A percentile compares a stretch with the other conserved stretches of the same genome.
phyloP scores from a whole-genome alignment of 1,140 invertebrate species.

The Euschistus heros region DNA sequence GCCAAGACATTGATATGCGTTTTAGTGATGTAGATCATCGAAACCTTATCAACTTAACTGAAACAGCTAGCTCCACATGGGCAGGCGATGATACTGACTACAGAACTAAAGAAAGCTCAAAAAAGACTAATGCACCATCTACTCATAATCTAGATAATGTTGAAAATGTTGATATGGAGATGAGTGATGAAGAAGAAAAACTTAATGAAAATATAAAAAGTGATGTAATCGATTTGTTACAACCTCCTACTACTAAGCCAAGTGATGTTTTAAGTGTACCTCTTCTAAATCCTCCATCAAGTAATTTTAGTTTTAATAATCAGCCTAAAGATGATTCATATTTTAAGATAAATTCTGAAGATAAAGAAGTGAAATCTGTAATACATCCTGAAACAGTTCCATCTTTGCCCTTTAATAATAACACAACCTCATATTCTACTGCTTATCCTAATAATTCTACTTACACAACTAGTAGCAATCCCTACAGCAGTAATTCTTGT shows the following conservation, averaged over 20 bases:
- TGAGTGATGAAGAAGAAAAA: constrained; percentile 52
- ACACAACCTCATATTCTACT: neutral
- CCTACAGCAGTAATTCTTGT: neutral
- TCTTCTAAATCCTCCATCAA: neutral
- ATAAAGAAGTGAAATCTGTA: neutral
- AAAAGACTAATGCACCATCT: neutral
- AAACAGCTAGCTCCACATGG: constrained; percentile 43
- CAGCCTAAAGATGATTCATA: neutral
- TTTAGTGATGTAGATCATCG: constrained; percentile 60
- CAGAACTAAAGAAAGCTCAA: neutral
- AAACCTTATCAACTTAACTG: constrained; percentile 71
- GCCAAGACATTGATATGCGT: constrained; percentile 29
- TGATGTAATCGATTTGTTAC: neutral
- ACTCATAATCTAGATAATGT: constrained; percentile 41
- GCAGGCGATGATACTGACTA: constrained; percentile 4
- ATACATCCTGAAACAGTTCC: neutral
- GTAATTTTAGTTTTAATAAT: neutral
- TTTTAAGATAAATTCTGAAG: neutral
- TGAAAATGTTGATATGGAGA: constrained; percentile 58
- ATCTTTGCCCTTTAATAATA: neutral
- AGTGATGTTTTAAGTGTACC: neutral
- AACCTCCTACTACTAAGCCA: neutral
- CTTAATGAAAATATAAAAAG: constrained; percentile 18
- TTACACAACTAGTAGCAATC: neutral
- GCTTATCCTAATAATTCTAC: neutral